Evolutionary conservation across 2,888 invertebrate species (phyloP), one percentile per base, ranked within the genome.

Genomic region (Hydriomena furcata): DNA sequence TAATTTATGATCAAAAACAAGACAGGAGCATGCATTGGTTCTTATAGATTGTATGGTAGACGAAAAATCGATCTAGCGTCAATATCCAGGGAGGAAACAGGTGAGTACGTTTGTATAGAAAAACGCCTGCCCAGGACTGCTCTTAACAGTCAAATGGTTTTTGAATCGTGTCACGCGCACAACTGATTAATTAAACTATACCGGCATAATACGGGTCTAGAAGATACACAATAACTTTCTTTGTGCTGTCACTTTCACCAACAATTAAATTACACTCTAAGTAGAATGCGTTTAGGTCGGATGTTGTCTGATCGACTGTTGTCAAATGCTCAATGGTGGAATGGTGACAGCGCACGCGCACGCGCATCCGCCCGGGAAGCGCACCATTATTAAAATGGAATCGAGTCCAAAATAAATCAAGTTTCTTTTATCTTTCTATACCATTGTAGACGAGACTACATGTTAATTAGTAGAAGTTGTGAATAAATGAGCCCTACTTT

Each of bases 161-260:
- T 36, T 38, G 20, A 40, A 34, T 34, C 11, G 37, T 38, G 38
- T 47, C 40, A 41, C 25, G 25, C 35, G 41, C 38, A 24, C 42
- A 47, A 37, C 47, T 27, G 41, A 76, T 79, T 71, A 73, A 76
- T 79, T 78, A 77, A 59, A 79, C 71, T 71, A 79, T 74, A 77
- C 70, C 63, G 53, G 49, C 57, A 63, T 63, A 51, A 60, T 61
- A 60, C 58, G 55, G 60, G 59, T 56, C 51, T 53, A 66, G 61
- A 57, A 60, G 64, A 66, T 61, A 68, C 64, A 72, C 69, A 67
- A 75, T 77, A 73, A 79, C 83, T 85, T 85, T 85, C 83, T 80
- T 82, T 63, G 64, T 65, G 62, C 13, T 52, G 58, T 59, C 56
- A 71, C 82, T 85, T 83, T 84, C 81, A 69, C 78, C 68, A 52